Conservation (phyloP, 2,797 vertebrate genomes). For the Sebastes melanostomus region DNA sequence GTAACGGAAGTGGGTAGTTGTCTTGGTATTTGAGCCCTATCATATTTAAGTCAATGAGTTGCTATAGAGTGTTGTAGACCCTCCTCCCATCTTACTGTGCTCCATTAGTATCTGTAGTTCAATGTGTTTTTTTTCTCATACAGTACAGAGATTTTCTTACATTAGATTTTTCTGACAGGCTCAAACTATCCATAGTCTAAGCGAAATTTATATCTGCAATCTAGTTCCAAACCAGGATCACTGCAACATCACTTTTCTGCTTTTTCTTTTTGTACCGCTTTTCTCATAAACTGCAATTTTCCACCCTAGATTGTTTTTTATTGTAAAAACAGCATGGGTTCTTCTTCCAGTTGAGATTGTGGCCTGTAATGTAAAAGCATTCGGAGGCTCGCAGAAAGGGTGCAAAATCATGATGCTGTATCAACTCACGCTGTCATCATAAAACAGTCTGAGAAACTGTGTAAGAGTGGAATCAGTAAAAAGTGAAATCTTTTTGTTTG, state of each 20-base stretch:
- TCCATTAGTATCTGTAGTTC: neutral
- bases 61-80: neutral
- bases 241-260: neutral
- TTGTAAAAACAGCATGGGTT: constrained; percentile 19
- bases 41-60: constrained; percentile 36
- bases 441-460: constrained; percentile 35
- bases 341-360: neutral
- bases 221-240: neutral
- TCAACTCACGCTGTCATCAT: constrained; percentile 42
- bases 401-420: constrained; percentile 14
- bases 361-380: constrained; percentile 36
- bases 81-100: neutral
- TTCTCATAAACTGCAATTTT: constrained; percentile 40
- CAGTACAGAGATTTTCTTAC: neutral
- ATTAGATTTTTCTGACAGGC: neutral
- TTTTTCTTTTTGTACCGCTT: neutral
- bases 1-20: neutral
- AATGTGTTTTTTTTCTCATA: neutral
- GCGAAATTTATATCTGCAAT: neutral
- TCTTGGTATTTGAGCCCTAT: neutral
- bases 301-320: constrained; percentile 19
- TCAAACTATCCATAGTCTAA: neutral
- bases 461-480: constrained; percentile 32
- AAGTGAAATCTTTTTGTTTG: constrained; percentile 43
- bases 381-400: constrained; percentile 16